phyloP scores from a whole-genome alignment of 2,113 vertebrate species.

The Tragelaphus imberbis region DNA sequence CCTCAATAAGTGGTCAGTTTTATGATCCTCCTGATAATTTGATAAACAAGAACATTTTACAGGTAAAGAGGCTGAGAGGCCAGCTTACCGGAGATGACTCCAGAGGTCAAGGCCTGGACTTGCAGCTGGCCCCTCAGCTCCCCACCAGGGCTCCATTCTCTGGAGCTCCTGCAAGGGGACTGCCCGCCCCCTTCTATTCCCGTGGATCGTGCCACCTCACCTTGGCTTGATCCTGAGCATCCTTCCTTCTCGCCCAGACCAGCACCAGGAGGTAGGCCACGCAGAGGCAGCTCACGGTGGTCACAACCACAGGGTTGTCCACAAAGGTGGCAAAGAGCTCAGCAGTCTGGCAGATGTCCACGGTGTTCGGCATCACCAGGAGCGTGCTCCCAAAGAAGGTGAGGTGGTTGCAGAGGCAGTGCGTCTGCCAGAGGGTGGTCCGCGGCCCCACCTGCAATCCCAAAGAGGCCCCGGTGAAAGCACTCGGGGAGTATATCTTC shows the following conservation, averaged over 20 bases:
- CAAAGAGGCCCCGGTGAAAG: neutral
- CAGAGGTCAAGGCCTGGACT: neutral
- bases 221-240: slow-evolving; percentile 90
- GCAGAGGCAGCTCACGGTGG: slow-evolving; percentile 89
- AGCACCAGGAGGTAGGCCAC: slow-evolving; percentile 85
- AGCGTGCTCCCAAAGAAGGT: slow-evolving; percentile 96
- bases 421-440: slow-evolving; percentile 83
- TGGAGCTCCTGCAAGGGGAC: neutral
- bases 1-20: neutral
- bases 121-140: neutral
- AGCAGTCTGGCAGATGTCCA: slow-evolving; percentile 86
- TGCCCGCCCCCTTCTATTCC: neutral
- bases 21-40: neutral
- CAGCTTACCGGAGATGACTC: neutral
- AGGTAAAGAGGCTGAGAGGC: neutral
- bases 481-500: fast-evolving
- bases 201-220: slow-evolving; percentile 70
- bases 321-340: slow-evolving; percentile 92
- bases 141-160: neutral
- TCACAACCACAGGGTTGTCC: slow-evolving; percentile 93
- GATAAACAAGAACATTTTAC: neutral
- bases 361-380: slow-evolving; percentile 89
- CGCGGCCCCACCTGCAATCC: slow-evolving; percentile 87
- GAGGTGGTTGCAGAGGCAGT: slow-evolving; percentile 94
- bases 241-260: slow-evolving; percentile 93